Percentiles rank a stretch among this genome's conserved stretches.
These are phyloP conservation scores for Choristoneura rosaceana DNA, from an alignment of 2,888 invertebrate genomes.

Conservation along the genomic window DNA sequence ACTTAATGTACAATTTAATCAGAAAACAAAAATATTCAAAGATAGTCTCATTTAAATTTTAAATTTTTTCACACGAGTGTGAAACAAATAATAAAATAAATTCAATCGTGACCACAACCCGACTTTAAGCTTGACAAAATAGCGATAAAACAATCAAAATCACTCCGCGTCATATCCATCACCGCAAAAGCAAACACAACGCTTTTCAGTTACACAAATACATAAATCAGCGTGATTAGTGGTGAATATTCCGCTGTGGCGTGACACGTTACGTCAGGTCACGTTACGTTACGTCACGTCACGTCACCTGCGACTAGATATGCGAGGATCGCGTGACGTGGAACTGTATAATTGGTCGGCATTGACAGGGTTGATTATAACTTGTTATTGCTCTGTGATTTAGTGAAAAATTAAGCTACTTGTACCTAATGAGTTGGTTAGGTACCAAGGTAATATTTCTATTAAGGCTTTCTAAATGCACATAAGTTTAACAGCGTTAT, in stretches of 20 bases:
- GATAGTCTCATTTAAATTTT: too few species aligned
- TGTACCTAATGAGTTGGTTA: too few species aligned
- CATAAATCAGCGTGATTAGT: slow-evolving; percentile 36
- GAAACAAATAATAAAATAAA: background rate
- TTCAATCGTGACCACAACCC: background rate
- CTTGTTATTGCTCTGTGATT: background rate
- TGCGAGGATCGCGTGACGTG: slow-evolving; percentile 30
- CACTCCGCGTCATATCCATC: slow-evolving; percentile 7
- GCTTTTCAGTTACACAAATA: slow-evolving; percentile 29
- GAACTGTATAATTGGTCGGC: slow-evolving; percentile 4
- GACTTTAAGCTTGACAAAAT: slow-evolving; percentile 19
- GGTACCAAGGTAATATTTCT: too few species aligned
- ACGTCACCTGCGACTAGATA: slow-evolving; percentile 32
- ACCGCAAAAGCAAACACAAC: slow-evolving; percentile 16
- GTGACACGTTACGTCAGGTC: slow-evolving; percentile 21
- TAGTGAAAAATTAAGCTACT: background rate
- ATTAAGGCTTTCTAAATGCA: too few species aligned
- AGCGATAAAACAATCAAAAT: slow-evolving; percentile 14
- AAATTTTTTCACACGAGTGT: background rate
- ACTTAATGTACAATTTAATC: too few species aligned
- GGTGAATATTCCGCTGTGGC: slow-evolving; percentile 26
- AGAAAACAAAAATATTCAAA: too few species aligned
- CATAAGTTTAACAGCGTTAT: too few species aligned
- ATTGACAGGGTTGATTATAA: slow-evolving; percentile 4
- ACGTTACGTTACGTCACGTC: slow-evolving; percentile 19